Evolutionary conservation across 2,888 invertebrate species (phyloP), one percentile per base, ranked within the genome.

Genomic region (Neelides folsomi): DNA sequence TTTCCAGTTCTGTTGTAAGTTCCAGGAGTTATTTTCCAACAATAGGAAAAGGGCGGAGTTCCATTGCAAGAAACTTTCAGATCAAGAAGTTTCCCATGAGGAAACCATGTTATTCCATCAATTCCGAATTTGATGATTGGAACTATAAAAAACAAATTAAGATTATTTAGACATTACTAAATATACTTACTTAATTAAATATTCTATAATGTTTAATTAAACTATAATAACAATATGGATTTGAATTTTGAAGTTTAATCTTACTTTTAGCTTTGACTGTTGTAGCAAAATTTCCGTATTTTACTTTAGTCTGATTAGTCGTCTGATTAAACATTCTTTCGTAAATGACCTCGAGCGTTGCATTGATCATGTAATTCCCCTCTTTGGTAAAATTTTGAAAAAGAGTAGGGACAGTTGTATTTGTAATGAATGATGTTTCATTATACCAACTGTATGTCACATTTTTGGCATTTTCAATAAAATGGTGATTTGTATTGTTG

Each of bases 61-160:
- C 89, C 90, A 27, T 78, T 75, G 66, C 86, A 90, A 38, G 77
- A 77, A 3, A 73, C 64, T 58, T 78, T 74, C 8, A 90, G 69
- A 51, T 79, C 76, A 20, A 89, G 70, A 43, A 87, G 72, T 50
- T 86, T 86, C 35, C 86, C 87, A 55, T 83, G 84, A 64, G 84
- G 79, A 35, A 90, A 73, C 87, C 89, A 89, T 66, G 82, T 82
- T 51, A 79, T 78, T 0, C 88, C 89, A 2, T 75, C 78, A 1
- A 84, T 77, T 46, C 78, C 79, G 8, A 88, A 73, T 53, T 79
- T 77, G 2, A 76, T 70, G 60, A 89, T 77, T 1, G 87, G 83
- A 59, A 78, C 88, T 87, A 68, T 9, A 74, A 72, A 59, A 49
- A 16, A 19, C 5, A 16, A 39, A 35, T 27, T 2, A 42, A 19